phyloP scores from a whole-genome alignment of 2,113 vertebrate genomes.

The Boulengeromyrus knoepffleri region DNA sequence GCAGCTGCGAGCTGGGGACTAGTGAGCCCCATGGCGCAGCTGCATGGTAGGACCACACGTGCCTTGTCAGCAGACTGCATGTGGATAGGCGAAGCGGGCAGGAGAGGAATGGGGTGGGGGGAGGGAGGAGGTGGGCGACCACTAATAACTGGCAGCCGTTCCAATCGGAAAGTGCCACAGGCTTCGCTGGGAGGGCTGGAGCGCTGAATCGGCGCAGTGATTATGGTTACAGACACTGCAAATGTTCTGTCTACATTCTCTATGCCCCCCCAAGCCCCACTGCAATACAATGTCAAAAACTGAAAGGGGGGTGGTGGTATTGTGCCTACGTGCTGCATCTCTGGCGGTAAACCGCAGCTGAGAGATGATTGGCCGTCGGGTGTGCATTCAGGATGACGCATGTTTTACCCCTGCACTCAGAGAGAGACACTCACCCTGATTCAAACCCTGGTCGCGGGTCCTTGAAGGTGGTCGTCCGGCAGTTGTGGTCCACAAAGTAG shows the following conservation, averaged over 20 bases:
- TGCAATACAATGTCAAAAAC: slow-evolving; percentile 19
- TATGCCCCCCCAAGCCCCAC: neutral
- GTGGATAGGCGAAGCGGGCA: neutral
- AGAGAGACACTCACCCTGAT: slow-evolving; percentile 71
- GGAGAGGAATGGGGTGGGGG: neutral
- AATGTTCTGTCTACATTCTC: neutral
- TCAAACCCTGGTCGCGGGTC: slow-evolving; percentile 94
- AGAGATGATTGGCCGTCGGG: neutral
- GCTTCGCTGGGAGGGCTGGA: slow-evolving; percentile 41
- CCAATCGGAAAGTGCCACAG: slow-evolving; percentile 32
- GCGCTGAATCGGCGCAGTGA: slow-evolving; percentile 26
- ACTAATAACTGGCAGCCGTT: slow-evolving; percentile 34
- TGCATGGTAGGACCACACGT: slow-evolving; percentile 30
- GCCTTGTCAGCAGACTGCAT: slow-evolving; percentile 47
- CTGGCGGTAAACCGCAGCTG: neutral
- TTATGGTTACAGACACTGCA: neutral
- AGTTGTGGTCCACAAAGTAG: slow-evolving; percentile 98
- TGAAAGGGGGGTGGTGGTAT: neutral
- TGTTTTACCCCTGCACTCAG: neutral
- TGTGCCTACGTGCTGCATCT: neutral
- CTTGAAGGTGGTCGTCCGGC: slow-evolving; percentile 94
- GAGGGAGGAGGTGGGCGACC: slow-evolving; percentile 18
- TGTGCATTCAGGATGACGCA: neutral
- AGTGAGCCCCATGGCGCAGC: neutral
- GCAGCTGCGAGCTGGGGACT: slow-evolving; percentile 10